phyloP scores from a whole-genome alignment of 2,888 invertebrate species.

The Drosophila neoperkinsi region DNA sequence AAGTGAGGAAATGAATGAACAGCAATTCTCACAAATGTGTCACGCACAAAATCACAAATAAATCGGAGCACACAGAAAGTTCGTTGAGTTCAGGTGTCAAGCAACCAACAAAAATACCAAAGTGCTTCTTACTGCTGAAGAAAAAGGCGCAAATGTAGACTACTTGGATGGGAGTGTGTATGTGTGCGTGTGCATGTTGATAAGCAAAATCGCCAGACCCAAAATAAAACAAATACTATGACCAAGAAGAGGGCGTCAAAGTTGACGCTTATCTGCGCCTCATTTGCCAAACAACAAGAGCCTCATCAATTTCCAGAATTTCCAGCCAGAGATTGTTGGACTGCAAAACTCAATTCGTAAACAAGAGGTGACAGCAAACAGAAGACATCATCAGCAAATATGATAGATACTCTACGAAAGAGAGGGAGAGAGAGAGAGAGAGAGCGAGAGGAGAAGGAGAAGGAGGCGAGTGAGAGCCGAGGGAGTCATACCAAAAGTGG shows the following conservation, averaged over 20 bases:
- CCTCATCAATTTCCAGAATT: slow-evolving; percentile 66
- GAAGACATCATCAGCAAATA: slow-evolving; percentile 33
- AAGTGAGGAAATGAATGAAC: slow-evolving; percentile 39
- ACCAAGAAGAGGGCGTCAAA: slow-evolving; percentile 65
- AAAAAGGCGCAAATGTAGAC: slow-evolving; percentile 21
- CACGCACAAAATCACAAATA: slow-evolving; percentile 44
- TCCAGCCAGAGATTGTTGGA: slow-evolving; percentile 56
- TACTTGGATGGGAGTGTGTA: background rate
- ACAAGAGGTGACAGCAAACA: slow-evolving; percentile 58
- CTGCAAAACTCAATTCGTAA: slow-evolving; percentile 36
- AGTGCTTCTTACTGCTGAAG: slow-evolving; percentile 5
- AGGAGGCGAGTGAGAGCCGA: background rate
- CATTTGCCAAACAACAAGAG: slow-evolving; percentile 77
- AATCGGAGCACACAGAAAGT: slow-evolving; percentile 24
- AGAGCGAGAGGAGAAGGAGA: background rate
- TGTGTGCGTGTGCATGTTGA: slow-evolving; percentile 25
- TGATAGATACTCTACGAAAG: slow-evolving; percentile 6
- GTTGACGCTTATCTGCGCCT: slow-evolving; percentile 77
- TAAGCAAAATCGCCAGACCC: slow-evolving; percentile 43
- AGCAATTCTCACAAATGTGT: slow-evolving; percentile 50
- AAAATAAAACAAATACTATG: slow-evolving; percentile 28
- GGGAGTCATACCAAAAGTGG: slow-evolving; percentile 44
- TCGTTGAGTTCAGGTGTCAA: slow-evolving; percentile 39
- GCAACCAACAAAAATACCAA: slow-evolving; percentile 1
- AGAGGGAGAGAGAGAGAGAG: background rate